Conservation (phyloP, 2,113 vertebrate species). For the Cygnus atratus region DNA sequence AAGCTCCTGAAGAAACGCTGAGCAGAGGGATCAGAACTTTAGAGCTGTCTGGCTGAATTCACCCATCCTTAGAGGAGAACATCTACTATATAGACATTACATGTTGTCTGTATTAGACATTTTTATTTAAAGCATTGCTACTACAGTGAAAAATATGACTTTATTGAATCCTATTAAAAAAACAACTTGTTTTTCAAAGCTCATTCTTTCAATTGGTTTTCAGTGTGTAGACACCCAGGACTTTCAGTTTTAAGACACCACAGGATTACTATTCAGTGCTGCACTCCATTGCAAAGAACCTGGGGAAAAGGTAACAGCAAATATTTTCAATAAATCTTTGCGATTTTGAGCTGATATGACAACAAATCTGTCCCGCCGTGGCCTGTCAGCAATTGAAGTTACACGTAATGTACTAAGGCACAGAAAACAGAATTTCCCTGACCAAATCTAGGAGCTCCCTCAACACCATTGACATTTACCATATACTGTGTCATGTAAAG, state of each 20-base stretch:
- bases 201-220: not conserved
- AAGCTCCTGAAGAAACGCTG: not conserved
- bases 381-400: conserved; percentile 55
- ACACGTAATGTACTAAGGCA: conserved; percentile 16
- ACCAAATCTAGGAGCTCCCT: conserved; percentile 44
- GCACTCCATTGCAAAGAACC: not conserved
- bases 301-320: not conserved
- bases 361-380: conserved; percentile 50
- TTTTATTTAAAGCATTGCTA: not conserved
- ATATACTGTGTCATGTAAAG: not conserved
- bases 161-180: not conserved
- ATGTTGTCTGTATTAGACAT: not conserved
- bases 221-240: not conserved
- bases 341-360: conserved; percentile 17
- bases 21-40: not conserved
- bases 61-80: not conserved
- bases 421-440: conserved; percentile 41
- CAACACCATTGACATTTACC: not conserved
- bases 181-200: not conserved
- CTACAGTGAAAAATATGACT: not conserved
- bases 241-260: not conserved
- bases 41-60: not conserved
- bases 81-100: not conserved
- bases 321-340: conserved; percentile 38
- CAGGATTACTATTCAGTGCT: not conserved